Evolutionary conservation across 2,113 vertebrate species (phyloP).

Genomic region (Corydoras sp.): DNA sequence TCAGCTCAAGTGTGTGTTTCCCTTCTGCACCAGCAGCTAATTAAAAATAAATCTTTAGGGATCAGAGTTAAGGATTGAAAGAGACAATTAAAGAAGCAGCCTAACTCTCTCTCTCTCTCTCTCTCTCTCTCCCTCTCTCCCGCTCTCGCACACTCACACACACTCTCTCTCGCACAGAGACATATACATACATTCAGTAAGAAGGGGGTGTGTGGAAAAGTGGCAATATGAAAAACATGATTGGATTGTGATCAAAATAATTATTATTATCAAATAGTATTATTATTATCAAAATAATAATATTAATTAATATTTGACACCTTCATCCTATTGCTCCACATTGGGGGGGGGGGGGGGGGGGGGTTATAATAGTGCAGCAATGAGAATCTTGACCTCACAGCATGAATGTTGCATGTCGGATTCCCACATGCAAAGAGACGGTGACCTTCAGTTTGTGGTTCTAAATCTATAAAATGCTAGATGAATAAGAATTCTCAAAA

Average conservation of each 20-base stretch:
- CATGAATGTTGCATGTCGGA: too few relatives aligned
- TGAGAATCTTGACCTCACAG: too few relatives aligned
- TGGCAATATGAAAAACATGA: neutral
- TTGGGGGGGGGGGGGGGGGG: too few relatives aligned
- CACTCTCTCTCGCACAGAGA: neutral
- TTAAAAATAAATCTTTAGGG: slow-evolving; percentile 40
- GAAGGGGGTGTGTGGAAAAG: neutral
- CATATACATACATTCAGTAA: neutral
- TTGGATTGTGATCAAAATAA: neutral
- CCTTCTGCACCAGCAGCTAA: slow-evolving; percentile 32
- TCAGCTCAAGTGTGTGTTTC: neutral
- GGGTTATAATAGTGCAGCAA: too few relatives aligned
- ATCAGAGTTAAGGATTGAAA: slow-evolving; percentile 38
- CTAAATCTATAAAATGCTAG: too few relatives aligned
- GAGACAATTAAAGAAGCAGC: slow-evolving; percentile 31
- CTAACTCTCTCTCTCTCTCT: neutral
- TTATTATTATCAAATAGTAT: too few relatives aligned
- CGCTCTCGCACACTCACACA: neutral
- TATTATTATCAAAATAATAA: too few relatives aligned
- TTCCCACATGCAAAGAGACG: too few relatives aligned
- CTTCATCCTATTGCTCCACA: too few relatives aligned
- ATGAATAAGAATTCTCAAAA: too few relatives aligned
- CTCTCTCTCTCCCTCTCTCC: neutral
- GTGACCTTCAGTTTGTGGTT: too few relatives aligned
- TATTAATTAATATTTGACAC: too few relatives aligned